A percentile compares a stretch with the other conserved stretches of the same genome.
Conservation (phyloP, 2,797 vertebrate species). For the Sylvilagus floridanus region DNA sequence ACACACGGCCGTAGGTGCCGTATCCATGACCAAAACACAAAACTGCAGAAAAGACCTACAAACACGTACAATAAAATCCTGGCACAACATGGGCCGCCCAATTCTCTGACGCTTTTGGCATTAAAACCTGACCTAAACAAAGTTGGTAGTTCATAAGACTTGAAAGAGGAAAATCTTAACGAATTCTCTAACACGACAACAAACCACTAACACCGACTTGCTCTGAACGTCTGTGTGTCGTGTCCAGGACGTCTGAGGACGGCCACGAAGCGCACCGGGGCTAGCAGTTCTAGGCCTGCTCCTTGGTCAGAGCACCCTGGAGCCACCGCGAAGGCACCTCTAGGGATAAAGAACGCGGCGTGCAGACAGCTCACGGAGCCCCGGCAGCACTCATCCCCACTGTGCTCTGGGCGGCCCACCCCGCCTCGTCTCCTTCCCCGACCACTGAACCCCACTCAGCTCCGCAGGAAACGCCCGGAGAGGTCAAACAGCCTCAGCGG, state of each 20-base stretch:
- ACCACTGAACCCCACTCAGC: neutral
- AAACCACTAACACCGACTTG: neutral
- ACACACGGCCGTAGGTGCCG: neutral
- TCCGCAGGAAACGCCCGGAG: neutral
- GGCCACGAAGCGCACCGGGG: conserved; percentile 35
- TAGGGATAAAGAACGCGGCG: neutral
- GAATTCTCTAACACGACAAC: neutral
- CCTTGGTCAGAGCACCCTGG: neutral
- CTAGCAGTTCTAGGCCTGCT: neutral
- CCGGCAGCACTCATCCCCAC: neutral
- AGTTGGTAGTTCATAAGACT: neutral
- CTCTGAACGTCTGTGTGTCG: neutral
- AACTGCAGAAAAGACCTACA: neutral
- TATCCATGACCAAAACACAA: neutral
- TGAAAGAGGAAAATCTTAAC: neutral
- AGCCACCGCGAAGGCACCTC: neutral
- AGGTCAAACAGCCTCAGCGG: neutral
- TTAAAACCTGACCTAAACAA: neutral
- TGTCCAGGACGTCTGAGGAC: neutral
- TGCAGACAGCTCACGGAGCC: neutral
- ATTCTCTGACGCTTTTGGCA: neutral
- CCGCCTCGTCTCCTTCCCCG: neutral
- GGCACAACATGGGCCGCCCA: neutral
- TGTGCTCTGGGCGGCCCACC: neutral
- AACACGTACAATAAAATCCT: neutral